Conservation (phyloP, 2,888 invertebrate genomes). For the Agonopterix alstromeriana region DNA sequence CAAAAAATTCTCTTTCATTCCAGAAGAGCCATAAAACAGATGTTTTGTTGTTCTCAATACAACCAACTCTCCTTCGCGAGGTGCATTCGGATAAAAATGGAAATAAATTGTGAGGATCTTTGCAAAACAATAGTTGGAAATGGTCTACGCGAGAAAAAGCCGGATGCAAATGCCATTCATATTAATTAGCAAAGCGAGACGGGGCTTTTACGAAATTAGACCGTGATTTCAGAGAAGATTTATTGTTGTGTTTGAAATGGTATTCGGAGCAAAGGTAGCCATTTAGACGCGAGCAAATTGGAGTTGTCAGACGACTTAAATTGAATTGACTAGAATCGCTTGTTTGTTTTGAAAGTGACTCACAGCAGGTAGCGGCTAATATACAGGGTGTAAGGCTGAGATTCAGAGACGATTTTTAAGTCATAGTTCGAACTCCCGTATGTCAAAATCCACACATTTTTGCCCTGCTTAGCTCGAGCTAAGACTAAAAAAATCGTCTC, state of each 20-base stretch:
- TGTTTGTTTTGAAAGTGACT: slow-evolving; percentile 50
- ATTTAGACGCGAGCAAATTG: slow-evolving; percentile 69
- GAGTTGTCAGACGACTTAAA: slow-evolving; percentile 67
- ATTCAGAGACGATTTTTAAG: too few relatives aligned
- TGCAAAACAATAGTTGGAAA: slow-evolving; percentile 76
- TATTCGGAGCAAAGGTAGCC: slow-evolving; percentile 71
- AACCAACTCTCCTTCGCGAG: slow-evolving; percentile 49
- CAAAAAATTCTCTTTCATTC: slow-evolving; percentile 48
- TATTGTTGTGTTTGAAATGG: slow-evolving; percentile 74
- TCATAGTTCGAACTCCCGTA: too few relatives aligned
- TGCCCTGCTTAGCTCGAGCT: too few relatives aligned
- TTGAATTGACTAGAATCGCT: slow-evolving; percentile 63
- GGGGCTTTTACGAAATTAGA: slow-evolving; percentile 77
- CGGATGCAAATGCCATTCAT: slow-evolving; percentile 77
- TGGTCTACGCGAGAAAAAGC: slow-evolving; percentile 74
- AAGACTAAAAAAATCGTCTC: too few relatives aligned
- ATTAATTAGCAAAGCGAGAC: slow-evolving; percentile 77
- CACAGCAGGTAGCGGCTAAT: slow-evolving; percentile 35
- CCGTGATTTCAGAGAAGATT: slow-evolving; percentile 75
- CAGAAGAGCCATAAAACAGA: slow-evolving; percentile 41
- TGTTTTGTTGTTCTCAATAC: slow-evolving; percentile 46
- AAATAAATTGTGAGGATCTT: slow-evolving; percentile 74
- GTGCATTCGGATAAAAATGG: slow-evolving; percentile 65
- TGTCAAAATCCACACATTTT: too few relatives aligned
- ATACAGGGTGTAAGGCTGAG: too few relatives aligned